phyloP scores from a whole-genome alignment of 2,888 invertebrate genomes.

The Meganola albula region DNA sequence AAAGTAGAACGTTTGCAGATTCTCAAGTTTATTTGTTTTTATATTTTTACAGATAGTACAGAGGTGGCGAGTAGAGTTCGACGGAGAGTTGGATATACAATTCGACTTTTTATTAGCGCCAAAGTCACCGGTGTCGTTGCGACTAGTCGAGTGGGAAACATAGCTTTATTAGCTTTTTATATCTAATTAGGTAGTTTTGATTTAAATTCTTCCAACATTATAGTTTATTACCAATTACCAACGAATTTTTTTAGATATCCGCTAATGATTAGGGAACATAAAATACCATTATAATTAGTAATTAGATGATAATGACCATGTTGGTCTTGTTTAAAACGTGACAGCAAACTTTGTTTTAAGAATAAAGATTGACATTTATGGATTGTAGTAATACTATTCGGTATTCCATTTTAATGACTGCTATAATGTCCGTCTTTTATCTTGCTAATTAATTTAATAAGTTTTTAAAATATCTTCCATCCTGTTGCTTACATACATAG shows the following conservation, averaged over 20 bases:
- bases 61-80: conserved; percentile 83
- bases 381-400: conserved; percentile 10
- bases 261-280: too few species aligned
- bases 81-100: conserved; percentile 83
- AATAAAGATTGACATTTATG: conserved; percentile 3
- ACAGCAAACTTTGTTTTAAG: too few species aligned
- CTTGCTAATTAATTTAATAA: conserved; percentile 8
- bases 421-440: conserved; percentile 17
- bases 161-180: conserved; percentile 5
- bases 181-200: too few species aligned
- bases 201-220: too few species aligned
- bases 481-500: conserved; percentile 1
- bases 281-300: too few species aligned
- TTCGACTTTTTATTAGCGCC: conserved; percentile 91
- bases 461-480: conserved; percentile 20
- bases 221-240: too few species aligned
- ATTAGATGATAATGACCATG: too few species aligned
- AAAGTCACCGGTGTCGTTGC: conserved; percentile 83
- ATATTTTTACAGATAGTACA: conserved; percentile 78
- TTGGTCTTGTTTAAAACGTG: too few species aligned
- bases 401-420: conserved; percentile 16
- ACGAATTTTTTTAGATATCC: too few species aligned
- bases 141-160: conserved; percentile 78
- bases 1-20: too few species aligned
- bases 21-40: too few species aligned